Conservation (phyloP, 2,797 vertebrate species). For the Alca torda region DNA sequence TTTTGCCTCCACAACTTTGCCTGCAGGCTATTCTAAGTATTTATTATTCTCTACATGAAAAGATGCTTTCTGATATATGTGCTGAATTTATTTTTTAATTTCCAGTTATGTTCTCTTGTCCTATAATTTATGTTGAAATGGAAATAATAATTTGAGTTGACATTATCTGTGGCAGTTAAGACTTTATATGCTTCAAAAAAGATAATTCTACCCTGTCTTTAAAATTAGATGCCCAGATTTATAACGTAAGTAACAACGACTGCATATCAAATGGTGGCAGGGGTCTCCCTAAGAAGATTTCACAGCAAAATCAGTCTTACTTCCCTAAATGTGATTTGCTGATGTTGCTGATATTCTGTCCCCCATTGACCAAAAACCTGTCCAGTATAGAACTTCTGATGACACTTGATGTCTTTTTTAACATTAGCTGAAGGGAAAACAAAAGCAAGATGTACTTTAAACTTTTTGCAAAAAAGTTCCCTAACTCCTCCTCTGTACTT, state of each 20-base stretch:
- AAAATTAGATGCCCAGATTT: slow-evolving; percentile 55
- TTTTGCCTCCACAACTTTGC: slow-evolving; percentile 76
- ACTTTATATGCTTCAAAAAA: slow-evolving; percentile 58
- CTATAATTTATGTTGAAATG: slow-evolving; percentile 65
- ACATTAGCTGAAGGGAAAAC: not conserved
- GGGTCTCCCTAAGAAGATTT: not conserved
- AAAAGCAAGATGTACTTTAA: not conserved
- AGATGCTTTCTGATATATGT: slow-evolving; percentile 74
- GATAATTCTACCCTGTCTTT: slow-evolving; percentile 48
- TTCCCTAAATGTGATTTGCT: not conserved
- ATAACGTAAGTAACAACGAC: not conserved
- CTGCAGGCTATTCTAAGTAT: slow-evolving; percentile 67
- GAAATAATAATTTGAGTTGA: slow-evolving; percentile 74
- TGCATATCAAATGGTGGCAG: slow-evolving; percentile 33
- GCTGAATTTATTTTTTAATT: slow-evolving; percentile 77
- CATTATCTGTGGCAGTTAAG: slow-evolving; percentile 70
- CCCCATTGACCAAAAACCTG: not conserved
- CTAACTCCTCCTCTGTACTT: not conserved
- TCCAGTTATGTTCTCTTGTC: slow-evolving; percentile 66
- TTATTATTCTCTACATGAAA: slow-evolving; percentile 77
- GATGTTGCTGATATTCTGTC: not conserved
- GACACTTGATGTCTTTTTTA: not conserved
- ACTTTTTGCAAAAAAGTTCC: not conserved
- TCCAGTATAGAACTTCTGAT: not conserved
- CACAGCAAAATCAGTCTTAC: not conserved